A percentile compares a stretch with the other conserved stretches of the same genome.
Evolutionary conservation across 1,140 invertebrate genomes (phyloP).

Genomic region (Apis laboriosa): DNA sequence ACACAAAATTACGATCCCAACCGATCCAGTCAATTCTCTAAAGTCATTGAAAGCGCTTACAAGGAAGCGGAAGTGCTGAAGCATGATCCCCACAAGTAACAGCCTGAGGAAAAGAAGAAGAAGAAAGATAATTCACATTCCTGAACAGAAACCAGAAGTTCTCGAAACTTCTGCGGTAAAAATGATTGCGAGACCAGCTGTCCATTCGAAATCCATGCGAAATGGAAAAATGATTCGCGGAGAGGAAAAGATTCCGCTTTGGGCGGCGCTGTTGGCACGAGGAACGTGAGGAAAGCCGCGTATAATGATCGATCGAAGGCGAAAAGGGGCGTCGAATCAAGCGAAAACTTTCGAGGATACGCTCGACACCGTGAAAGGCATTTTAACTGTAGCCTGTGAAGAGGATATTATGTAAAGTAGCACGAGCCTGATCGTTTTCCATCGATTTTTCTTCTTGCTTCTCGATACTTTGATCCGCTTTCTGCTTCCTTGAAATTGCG

Average conservation of each 20-base stretch:
- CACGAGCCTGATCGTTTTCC: constrained; percentile 9
- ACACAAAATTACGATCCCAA: no score
- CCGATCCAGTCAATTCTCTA: neutral
- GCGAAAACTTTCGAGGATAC: neutral
- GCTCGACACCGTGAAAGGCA: constrained; percentile 19
- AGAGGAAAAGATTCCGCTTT: neutral
- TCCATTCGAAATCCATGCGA: neutral
- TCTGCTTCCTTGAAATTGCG: neutral
- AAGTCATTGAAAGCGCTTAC: neutral
- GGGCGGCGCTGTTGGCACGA: constrained; percentile 13
- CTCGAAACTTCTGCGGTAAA: neutral
- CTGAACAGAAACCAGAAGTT: constrained; percentile 5
- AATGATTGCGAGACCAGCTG: constrained; percentile 11
- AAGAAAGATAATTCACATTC: neutral
- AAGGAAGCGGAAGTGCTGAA: constrained; percentile 2
- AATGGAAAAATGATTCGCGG: neutral
- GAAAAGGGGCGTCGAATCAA: constrained; percentile 26
- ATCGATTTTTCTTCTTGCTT: constrained; percentile 39
- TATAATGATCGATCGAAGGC: constrained; percentile 22
- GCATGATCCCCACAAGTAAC: neutral
- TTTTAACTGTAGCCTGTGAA: constrained; percentile 58
- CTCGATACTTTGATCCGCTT: neutral
- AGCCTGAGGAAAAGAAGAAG: neutral
- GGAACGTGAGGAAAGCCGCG: constrained; percentile 4
- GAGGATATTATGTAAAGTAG: constrained; percentile 57